phyloP scores from a whole-genome alignment of 2,888 invertebrate species.

The Drosophila kuntzei region DNA sequence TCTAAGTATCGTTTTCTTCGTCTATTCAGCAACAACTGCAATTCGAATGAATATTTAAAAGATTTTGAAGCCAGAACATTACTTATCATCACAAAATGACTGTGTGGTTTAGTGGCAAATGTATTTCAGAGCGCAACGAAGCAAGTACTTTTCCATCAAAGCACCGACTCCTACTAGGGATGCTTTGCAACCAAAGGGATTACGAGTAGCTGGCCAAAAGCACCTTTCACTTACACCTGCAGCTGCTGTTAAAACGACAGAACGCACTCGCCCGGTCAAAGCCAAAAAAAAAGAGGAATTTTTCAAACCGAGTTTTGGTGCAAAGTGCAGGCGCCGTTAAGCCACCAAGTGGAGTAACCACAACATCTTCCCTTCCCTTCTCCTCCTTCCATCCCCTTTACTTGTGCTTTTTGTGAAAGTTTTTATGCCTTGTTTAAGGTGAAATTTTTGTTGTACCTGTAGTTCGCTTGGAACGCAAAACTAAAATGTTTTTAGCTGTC shows the following conservation, averaged over 20 bases:
- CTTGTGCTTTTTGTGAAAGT: constrained; percentile 4
- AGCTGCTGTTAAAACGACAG: constrained; percentile 25
- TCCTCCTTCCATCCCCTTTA: no score
- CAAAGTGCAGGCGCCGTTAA: constrained; percentile 39
- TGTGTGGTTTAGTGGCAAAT: constrained; percentile 12
- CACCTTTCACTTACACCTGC: constrained; percentile 36
- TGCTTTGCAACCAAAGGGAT: constrained; percentile 30
- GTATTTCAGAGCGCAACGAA: constrained; percentile 9
- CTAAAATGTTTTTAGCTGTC: constrained; percentile 50
- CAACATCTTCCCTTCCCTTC: not conserved
- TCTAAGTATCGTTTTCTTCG: not conserved
- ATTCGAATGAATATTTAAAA: constrained; percentile 33
- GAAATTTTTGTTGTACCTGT: constrained; percentile 25
- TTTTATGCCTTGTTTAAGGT: constrained; percentile 22
- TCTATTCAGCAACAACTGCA: constrained; percentile 3
- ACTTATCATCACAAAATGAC: constrained; percentile 16
- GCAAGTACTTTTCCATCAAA: constrained; percentile 26
- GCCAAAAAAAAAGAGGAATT: constrained; percentile 1
- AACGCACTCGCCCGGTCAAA: constrained; percentile 6
- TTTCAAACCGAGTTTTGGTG: constrained; percentile 14
- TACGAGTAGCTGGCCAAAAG: constrained; percentile 24
- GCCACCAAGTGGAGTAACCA: constrained; percentile 24
- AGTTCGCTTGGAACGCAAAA: constrained; percentile 28
- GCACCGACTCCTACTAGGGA: not conserved
- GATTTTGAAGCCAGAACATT: constrained; percentile 30